Base-by-base conservation (phyloP, 2,797 vertebrate genomes). In the Petrocephalus schoutedeni region DNA sequence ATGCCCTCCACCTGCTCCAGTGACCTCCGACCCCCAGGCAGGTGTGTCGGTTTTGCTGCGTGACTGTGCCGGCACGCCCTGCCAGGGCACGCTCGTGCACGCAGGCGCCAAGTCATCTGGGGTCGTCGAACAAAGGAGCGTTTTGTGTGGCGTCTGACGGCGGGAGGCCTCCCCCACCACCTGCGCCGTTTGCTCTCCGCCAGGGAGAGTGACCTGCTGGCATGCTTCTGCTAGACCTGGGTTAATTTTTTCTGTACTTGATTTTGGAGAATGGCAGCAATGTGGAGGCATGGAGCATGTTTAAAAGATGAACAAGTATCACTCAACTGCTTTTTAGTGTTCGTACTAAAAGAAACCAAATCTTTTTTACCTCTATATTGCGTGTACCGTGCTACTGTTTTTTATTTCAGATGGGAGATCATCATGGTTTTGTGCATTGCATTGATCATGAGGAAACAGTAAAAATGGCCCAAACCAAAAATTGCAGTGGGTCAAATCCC, bases 71-170 rank as follows among this genome's bases (percentile, higher is more conserved):
- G 36, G 7, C 59, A 61, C 87, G 21, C 23, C 58, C 16, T 49
- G 74, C 74, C 10, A 4, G 51, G 49, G 74, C 84, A 77, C n/a
- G 61, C 12, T 86, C 41, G 74, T 3, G 54, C 32, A 71, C 59
- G 28, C 58, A 58, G 56, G 19, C 90, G 87, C 71, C 36, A 61
- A 88, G 23, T 64, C 41, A 59, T 86, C 85, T 28, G 85, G 71
- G 36, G 36, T 86, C 74, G 87, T n/a, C 71, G 16, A 83, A 90
- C 45, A 57, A 89, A 36, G 82, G 19, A 84, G 80, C 45, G 83
- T 59, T 91, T 90, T 90, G 56, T 91, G 61, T 9, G 51, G 58
- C 8, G 12, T 86, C 87, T 49, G 53, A 84, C 45, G 21, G 51
- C 82, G 45, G 32, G 64, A 53, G 16, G 53, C 89, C 74, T 53